Base-by-base conservation (phyloP, 2,113 vertebrate genomes). In the Catharus bicknelli region DNA sequence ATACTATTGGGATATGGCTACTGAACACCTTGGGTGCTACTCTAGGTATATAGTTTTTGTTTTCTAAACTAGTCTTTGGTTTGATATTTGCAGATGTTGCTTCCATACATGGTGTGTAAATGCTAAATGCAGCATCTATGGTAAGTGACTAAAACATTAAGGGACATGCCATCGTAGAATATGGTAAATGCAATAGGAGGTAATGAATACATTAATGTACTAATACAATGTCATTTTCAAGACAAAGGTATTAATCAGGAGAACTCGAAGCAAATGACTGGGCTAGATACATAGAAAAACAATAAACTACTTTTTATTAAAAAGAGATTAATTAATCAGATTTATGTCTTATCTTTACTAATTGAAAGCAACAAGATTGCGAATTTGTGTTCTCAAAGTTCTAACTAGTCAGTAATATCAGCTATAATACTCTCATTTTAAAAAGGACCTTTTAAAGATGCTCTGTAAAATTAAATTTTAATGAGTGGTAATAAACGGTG, bases 381-480 rank as follows among this genome's bases (percentile, higher is more conserved):
- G 81, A n/a, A 91, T 86, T 90, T 95, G 70, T 92, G 58, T 74
- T 93, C 62, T 84, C 45, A 38, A 34, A 92, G 79, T 89, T 76
- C 94, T 96, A 96, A 94, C 77, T 81, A 80, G 38, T 94, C 74
- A 85, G 77, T 95, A 95, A 87, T 58, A 63, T 47, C 93, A 61
- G 43, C 75, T 94, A 54, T 77, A 92, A 89, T 79, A 80, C 63
- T 84, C 45, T 45, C 30, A 21, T 95, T 95, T 93, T 34, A 90
- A 94, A 96, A 95, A 90, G 88, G 88, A 97, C 94, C 95, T 96
- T 97, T 97, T 93, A 95, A 95, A 96, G 78, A 94, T 92, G 67
- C 48, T 93, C 57, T 88, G 57, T 92, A 74, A 95, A 97, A 95
- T 96, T 83, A 97, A 97, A 94, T 74, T 96, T 96, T 97, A 96